Percentiles rank a stretch among this genome's conserved stretches.
Conservation (phyloP, 2,888 invertebrate species). For the Zaprionus obscuricornis region DNA sequence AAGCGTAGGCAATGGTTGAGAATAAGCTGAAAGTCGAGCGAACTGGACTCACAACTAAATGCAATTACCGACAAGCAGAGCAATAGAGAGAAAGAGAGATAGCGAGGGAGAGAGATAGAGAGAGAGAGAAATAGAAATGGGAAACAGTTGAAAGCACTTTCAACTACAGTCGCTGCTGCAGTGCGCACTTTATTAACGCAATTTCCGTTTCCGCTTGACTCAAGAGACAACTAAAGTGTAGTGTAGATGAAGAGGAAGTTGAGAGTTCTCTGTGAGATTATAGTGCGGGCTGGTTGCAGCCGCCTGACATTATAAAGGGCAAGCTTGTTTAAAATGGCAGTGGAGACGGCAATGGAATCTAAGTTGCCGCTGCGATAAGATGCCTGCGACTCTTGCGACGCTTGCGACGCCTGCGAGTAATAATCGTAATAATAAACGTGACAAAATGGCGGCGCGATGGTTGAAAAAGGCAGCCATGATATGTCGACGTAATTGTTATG, state of each 20-base stretch:
- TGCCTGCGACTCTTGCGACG: no score
- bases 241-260: background rate
- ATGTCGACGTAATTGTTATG: slow-evolving; percentile 39
- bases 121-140: no score
- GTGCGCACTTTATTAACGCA: slow-evolving; percentile 51
- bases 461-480: slow-evolving; percentile 30
- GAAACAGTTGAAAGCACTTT: slow-evolving; percentile 23
- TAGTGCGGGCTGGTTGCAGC: background rate
- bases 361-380: slow-evolving; percentile 26
- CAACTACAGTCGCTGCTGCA: slow-evolving; percentile 27
- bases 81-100: background rate
- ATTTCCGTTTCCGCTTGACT: slow-evolving; percentile 48
- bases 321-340: no score
- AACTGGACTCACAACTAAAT: no score
- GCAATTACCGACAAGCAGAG: no score
- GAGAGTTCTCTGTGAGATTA: no score
- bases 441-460: slow-evolving; percentile 44
- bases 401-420: no score
- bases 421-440: slow-evolving; percentile 42
- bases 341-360: no score
- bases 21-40: no score
- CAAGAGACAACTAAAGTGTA: slow-evolving; percentile 20
- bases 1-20: no score
- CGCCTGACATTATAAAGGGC: no score
- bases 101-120: background rate